Evolutionary conservation across 2,888 invertebrate species (phyloP).

Genomic region (Pseudococcus longispinus): DNA sequence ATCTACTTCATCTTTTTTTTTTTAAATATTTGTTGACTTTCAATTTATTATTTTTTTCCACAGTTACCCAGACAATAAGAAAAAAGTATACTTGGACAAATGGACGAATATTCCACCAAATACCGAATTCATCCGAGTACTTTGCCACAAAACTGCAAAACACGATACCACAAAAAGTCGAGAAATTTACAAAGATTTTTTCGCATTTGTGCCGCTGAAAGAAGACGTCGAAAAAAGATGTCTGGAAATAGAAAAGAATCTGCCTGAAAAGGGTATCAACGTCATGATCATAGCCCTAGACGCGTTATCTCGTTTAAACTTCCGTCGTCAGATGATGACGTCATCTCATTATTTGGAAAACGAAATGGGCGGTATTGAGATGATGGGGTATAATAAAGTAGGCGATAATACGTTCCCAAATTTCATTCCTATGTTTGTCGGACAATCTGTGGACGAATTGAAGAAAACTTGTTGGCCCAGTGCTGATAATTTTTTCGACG

Average conservation of each 20-base stretch:
- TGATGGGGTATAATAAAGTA: conserved; percentile 90
- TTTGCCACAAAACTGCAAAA: conserved; percentile 58
- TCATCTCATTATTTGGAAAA: conserved; percentile 69
- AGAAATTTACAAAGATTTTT: conserved; percentile 60
- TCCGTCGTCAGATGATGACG: conserved; percentile 82
- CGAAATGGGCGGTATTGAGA: conserved; percentile 73
- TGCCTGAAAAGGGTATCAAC: conserved; percentile 47
- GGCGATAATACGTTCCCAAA: conserved; percentile 95
- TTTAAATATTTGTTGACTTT: not conserved
- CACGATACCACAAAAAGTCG: not conserved
- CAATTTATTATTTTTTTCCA: not conserved
- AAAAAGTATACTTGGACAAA: not conserved
- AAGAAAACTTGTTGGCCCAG: conserved; percentile 71
- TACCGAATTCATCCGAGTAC: conserved; percentile 74
- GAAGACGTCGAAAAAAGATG: conserved; percentile 43
- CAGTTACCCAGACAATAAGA: not conserved
- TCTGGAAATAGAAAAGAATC: not conserved
- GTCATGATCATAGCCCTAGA: conserved; percentile 84
- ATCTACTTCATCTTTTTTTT: too few relatives aligned
- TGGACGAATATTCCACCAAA: not conserved
- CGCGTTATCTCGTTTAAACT: conserved; percentile 83
- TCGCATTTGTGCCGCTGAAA: conserved; percentile 54
- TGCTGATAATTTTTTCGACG: conserved; percentile 70
- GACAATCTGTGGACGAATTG: conserved; percentile 73
- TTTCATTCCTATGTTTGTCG: conserved; percentile 79